A percentile compares a stretch with the other conserved stretches of the same genome.
Conservation (phyloP, 2,797 vertebrate genomes). For the Hyperoplus lanceolatus region DNA sequence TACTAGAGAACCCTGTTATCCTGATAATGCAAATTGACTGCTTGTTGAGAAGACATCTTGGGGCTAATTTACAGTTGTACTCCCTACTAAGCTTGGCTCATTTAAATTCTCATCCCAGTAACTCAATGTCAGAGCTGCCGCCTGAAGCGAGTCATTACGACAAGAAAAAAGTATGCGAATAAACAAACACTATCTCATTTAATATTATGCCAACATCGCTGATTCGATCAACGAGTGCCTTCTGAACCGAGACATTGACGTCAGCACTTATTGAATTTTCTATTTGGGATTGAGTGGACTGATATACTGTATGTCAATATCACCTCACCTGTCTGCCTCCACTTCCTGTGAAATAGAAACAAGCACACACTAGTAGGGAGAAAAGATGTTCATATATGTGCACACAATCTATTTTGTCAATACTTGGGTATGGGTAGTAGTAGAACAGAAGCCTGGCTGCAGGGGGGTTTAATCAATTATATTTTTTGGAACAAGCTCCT, state of each 20-base stretch:
- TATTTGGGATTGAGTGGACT: constrained; percentile 38
- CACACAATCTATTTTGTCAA: background rate
- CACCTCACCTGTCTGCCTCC: constrained; percentile 13
- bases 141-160: constrained; percentile 44
- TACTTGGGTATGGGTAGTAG: background rate
- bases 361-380: background rate
- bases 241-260: constrained; percentile 56
- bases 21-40: constrained; percentile 19
- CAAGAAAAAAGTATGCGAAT: constrained; percentile 19
- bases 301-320: constrained; percentile 39
- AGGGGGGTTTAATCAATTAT: background rate
- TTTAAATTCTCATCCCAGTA: constrained; percentile 31
- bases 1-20: constrained; percentile 7
- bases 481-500: background rate
- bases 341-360: constrained; percentile 45
- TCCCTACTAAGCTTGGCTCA: background rate
- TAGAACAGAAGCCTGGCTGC: background rate
- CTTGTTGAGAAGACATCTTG: constrained; percentile 28
- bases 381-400: background rate
- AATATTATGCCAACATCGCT: constrained; percentile 17
- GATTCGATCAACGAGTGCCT: constrained; percentile 49
- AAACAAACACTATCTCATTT: constrained; percentile 16
- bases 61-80: constrained; percentile 12
- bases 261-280: constrained; percentile 60
- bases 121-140: constrained; percentile 27